These are phyloP conservation scores for Apogon talboti DNA, from an alignment of 2,797 vertebrate species.

Conservation along the genomic window DNA sequence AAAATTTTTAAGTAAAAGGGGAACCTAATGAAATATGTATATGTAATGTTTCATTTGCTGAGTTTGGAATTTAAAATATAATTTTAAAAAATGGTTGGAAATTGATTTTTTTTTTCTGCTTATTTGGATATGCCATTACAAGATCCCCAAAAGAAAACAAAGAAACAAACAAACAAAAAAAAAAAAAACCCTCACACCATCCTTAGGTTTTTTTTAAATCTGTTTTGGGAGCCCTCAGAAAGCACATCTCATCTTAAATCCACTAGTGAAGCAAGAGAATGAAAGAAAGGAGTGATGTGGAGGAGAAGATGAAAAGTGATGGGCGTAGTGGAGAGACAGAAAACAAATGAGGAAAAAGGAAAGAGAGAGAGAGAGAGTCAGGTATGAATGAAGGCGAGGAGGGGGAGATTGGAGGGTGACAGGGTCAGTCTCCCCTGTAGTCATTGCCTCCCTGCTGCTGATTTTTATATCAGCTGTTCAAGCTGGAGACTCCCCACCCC, in stretches of 20 bases:
- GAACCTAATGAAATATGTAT: no score
- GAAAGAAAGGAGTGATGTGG: not conserved
- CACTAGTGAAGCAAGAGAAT: not conserved
- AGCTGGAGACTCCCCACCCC: slow-evolving; percentile 53
- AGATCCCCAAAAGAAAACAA: no score
- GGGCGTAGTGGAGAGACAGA: slow-evolving; percentile 14
- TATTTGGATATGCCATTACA: no score
- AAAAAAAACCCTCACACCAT: no score
- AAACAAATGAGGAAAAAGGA: slow-evolving; percentile 21
- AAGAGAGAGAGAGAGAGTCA: slow-evolving; percentile 6
- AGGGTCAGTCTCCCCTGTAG: slow-evolving; percentile 20
- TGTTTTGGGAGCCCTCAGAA: not conserved
- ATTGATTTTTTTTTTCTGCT: no score
- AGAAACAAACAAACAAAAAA: no score
- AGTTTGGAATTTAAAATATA: no score
- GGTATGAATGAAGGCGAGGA: slow-evolving; percentile 21
- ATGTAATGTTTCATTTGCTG: no score
- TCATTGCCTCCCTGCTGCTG: slow-evolving; percentile 30
- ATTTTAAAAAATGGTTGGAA: no score
- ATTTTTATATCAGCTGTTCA: slow-evolving; percentile 67
- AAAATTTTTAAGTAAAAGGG: no score
- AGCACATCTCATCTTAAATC: slow-evolving; percentile 3
- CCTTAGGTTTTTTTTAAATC: not conserved
- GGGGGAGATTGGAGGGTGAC: slow-evolving; percentile 1
- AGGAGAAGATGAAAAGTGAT: not conserved